Evolutionary conservation across 1,140 invertebrate genomes (phyloP).

Genomic region (Pomacea maculata): DNA sequence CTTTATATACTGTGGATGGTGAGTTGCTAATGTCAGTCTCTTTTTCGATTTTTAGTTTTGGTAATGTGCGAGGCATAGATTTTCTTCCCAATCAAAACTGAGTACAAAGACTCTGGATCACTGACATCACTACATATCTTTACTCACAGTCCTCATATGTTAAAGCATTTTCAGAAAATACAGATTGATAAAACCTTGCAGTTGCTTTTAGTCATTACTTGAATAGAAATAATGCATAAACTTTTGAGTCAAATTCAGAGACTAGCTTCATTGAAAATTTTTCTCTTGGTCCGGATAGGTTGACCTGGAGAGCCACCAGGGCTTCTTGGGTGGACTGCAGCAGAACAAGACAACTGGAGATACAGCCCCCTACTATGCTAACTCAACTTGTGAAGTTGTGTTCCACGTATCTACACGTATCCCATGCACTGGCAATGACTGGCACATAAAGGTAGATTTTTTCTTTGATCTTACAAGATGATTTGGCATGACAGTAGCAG

Average conservation of each 20-base stretch:
- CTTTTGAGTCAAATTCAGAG: neutral
- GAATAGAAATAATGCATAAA: neutral
- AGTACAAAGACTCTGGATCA: too few species aligned
- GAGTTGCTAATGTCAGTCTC: too few species aligned
- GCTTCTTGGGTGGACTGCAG: slow-evolving; percentile 94
- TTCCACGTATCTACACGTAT: slow-evolving; percentile 99
- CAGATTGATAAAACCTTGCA: too few species aligned
- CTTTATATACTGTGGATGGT: too few species aligned
- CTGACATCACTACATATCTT: too few species aligned
- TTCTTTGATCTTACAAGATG: neutral
- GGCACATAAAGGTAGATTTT: slow-evolving; percentile 80
- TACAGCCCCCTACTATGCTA: slow-evolving; percentile 96
- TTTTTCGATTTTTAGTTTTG: too few species aligned
- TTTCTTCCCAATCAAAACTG: too few species aligned
- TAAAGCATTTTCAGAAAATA: too few species aligned
- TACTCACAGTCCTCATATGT: too few species aligned
- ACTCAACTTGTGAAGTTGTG: slow-evolving; percentile 86
- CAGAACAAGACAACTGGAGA: slow-evolving; percentile 89
- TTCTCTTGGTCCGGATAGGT: slow-evolving; percentile 67
- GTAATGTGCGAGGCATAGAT: too few species aligned
- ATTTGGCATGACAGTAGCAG: neutral
- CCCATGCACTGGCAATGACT: slow-evolving; percentile 76
- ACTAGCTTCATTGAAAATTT: neutral
- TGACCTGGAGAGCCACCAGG: slow-evolving; percentile 92
- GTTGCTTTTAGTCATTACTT: too few species aligned